These are phyloP conservation scores for Ornithoptera alexandrae DNA, from an alignment of 2,888 invertebrate species.

Conservation along the genomic window DNA sequence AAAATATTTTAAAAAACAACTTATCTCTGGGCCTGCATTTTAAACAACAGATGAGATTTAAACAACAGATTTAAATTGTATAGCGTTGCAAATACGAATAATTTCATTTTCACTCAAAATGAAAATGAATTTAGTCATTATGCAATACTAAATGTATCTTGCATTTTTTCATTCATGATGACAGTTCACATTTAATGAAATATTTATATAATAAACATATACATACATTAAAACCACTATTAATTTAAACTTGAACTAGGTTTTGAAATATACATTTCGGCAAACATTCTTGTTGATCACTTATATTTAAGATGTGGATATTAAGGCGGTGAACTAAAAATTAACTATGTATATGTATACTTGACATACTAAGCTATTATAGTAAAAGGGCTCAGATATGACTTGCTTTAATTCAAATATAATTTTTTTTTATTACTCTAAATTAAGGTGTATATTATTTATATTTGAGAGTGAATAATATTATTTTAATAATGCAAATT, in stretches of 20 bases:
- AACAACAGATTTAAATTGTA: background rate
- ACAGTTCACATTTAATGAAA: background rate
- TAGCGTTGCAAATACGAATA: background rate
- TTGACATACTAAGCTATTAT: background rate
- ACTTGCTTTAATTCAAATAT: background rate
- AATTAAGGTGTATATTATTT: too few relatives aligned
- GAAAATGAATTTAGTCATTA: background rate
- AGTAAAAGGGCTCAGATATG: background rate
- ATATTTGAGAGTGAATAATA: too few relatives aligned
- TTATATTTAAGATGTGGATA: background rate
- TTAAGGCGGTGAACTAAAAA: background rate
- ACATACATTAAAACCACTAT: too few relatives aligned
- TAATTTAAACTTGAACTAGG: background rate
- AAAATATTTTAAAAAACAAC: background rate
- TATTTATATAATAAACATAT: background rate
- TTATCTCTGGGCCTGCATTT: background rate
- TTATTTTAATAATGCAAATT: too few relatives aligned
- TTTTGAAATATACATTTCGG: background rate
- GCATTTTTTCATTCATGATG: background rate
- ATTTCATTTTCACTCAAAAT: background rate
- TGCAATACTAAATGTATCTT: background rate
- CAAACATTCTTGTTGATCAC: background rate
- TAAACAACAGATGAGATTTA: background rate
- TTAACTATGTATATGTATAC: background rate
- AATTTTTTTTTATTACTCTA: background rate